phyloP scores from a whole-genome alignment of 2,113 vertebrate genomes.

The Trochalopteron elliotii region DNA sequence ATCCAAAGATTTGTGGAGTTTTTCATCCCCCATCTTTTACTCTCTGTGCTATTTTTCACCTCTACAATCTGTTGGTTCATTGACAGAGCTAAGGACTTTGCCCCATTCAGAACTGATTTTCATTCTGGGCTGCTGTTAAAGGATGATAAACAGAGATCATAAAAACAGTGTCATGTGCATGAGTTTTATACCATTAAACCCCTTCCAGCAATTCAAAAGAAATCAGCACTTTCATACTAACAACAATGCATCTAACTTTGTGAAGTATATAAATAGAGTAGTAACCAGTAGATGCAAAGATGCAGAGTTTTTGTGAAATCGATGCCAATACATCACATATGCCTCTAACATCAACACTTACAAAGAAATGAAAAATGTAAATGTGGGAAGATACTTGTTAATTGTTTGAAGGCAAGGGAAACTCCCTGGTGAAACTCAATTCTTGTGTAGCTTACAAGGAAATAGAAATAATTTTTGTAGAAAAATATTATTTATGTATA shows the following conservation, averaged over 20 bases:
- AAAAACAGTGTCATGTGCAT: background rate
- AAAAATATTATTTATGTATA: background rate
- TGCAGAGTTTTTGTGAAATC: background rate
- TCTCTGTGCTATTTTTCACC: background rate
- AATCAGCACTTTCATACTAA: background rate
- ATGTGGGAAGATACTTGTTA: background rate
- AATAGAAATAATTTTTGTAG: background rate
- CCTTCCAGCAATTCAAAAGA: background rate
- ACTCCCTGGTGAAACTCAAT: background rate
- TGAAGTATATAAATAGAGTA: background rate
- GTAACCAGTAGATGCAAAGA: background rate
- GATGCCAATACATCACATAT: background rate
- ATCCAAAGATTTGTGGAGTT: background rate
- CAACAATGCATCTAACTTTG: background rate
- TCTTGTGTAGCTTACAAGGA: background rate
- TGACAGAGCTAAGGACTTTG: background rate
- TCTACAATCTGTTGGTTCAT: background rate
- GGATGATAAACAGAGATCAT: background rate
- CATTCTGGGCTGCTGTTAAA: background rate
- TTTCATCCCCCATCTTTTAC: background rate
- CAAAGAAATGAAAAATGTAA: background rate
- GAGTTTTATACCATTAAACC: background rate
- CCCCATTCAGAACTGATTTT: background rate
- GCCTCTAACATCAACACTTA: background rate
- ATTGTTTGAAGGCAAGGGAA: background rate